Evolutionary conservation across 1,140 invertebrate genomes (phyloP).

Genomic region (Whitmania pigra): DNA sequence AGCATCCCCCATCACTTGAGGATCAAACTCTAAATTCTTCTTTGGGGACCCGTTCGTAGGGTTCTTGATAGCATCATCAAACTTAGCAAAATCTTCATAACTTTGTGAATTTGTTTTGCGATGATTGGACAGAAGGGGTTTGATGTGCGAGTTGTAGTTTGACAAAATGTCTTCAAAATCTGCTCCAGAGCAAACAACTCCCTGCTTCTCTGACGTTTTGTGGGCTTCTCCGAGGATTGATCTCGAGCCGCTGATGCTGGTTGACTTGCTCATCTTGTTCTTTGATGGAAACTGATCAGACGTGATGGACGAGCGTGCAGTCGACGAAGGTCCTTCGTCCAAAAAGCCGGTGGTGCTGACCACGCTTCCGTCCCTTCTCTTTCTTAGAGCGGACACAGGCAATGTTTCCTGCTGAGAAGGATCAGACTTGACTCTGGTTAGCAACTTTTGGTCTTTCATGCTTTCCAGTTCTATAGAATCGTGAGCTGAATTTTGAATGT

Average conservation of each 20-base stretch:
- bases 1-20: background rate
- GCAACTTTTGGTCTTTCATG: background rate
- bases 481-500: background rate
- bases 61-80: background rate
- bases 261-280: slow-evolving; percentile 8
- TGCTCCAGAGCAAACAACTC: background rate
- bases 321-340: background rate
- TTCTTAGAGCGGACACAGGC: background rate
- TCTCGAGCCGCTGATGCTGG: background rate
- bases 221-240: background rate
- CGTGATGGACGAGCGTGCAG: slow-evolving; percentile 1
- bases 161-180: slow-evolving; percentile 7
- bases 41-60: background rate
- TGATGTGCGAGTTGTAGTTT: background rate
- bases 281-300: background rate
- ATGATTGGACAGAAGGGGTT: background rate
- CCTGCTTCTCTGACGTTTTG: background rate
- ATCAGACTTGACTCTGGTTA: slow-evolving; percentile 8
- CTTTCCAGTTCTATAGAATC: slow-evolving; percentile 1
- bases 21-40: background rate
- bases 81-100: background rate
- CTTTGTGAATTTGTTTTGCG: background rate
- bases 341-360: background rate
- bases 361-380: slow-evolving; percentile 1
- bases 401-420: background rate